Base-by-base conservation (phyloP, 2,113 vertebrate genomes). In the Urocolius indicus region DNA sequence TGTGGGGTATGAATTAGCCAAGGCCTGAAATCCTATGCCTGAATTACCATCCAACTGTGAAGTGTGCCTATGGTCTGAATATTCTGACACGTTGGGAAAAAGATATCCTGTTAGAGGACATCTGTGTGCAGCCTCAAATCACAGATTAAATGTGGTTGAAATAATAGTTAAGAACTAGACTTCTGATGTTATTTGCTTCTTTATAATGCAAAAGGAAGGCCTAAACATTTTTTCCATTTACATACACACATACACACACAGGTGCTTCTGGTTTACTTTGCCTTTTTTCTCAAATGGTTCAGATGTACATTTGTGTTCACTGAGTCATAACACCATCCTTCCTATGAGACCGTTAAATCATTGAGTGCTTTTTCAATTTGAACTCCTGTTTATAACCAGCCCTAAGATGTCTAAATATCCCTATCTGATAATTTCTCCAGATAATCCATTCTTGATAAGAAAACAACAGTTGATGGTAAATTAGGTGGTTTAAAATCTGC, bases 181-280 rank as follows among this genome's bases (percentile, higher is more conserved):
- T 69, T 74, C 46, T 73, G 48, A 21, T 85, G 20, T 69, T 73
- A 9, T 21, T 69, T 89, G 4, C 32, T 69, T 80, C 51, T 83
- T 83, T 59, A 21, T 76, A 73, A 77, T 67, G 41, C 41, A 79
- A 46, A 69, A 89, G 26, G 30, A 93, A 54, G 17, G 7, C n/a
- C 51, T 69, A 52, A 45, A 55, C 22, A 22, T 55, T 59, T 82
- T 69, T 65, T 72, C 3, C 65, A 19, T 73, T 57, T 85, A 38
- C 16, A 38, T 80, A 46, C 14, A 48, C 62, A 21, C 26, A 36
- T 10, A 23, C 41, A 78, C 23, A 62, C 0, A 3, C 58, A 75
- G 49, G 69, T 91, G 71, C n/a, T 84, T 92, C 43, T 65, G 24
- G 48, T 89, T 61, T 79, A 87, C 77, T 45, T 91, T 94, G 81